phyloP scores from a whole-genome alignment of 2,888 invertebrate genomes.

The Drosophila greeni region DNA sequence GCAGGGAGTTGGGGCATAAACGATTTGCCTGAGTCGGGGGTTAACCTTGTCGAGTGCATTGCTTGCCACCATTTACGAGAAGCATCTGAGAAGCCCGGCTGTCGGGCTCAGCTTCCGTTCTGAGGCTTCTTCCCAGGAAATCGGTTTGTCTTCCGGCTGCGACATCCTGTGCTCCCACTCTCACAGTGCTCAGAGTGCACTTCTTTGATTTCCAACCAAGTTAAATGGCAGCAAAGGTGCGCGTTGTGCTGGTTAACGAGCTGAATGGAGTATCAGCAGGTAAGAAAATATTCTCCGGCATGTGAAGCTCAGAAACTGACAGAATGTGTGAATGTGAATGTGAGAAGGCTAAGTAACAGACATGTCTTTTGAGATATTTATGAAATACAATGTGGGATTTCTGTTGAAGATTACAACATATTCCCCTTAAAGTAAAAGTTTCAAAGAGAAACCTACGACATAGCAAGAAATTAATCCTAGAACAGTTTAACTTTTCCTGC shows the following conservation, averaged over 20 bases:
- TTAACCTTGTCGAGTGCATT: slow-evolving; percentile 65
- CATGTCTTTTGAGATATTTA: slow-evolving; percentile 9
- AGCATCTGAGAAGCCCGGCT: slow-evolving; percentile 16
- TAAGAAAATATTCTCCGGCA: slow-evolving; percentile 2
- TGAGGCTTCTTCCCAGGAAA: slow-evolving; percentile 58
- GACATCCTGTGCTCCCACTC: slow-evolving; percentile 47
- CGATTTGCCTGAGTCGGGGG: slow-evolving; percentile 41
- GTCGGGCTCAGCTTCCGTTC: slow-evolving; percentile 39
- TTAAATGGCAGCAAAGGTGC: slow-evolving; percentile 6
- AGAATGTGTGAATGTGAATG: background rate
- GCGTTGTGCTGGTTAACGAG: slow-evolving; percentile 32
- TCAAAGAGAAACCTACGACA: background rate
- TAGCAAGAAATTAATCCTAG: background rate
- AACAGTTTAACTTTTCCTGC: background rate
- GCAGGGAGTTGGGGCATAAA: slow-evolving; percentile 25
- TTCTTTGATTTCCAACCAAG: slow-evolving; percentile 34
- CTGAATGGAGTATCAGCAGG: slow-evolving; percentile 23
- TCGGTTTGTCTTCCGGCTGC: slow-evolving; percentile 68
- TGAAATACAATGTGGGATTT: background rate
- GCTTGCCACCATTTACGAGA: slow-evolving; percentile 12
- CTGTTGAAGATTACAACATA: background rate
- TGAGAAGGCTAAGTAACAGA: background rate
- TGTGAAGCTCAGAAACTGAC: slow-evolving; percentile 4
- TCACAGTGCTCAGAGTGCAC: slow-evolving; percentile 46
- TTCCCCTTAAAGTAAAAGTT: background rate